A percentile compares a stretch with the other conserved stretches of the same genome.
Evolutionary conservation across 1,140 invertebrate genomes (phyloP).

Genomic region (Metopolophium dirhodum): DNA sequence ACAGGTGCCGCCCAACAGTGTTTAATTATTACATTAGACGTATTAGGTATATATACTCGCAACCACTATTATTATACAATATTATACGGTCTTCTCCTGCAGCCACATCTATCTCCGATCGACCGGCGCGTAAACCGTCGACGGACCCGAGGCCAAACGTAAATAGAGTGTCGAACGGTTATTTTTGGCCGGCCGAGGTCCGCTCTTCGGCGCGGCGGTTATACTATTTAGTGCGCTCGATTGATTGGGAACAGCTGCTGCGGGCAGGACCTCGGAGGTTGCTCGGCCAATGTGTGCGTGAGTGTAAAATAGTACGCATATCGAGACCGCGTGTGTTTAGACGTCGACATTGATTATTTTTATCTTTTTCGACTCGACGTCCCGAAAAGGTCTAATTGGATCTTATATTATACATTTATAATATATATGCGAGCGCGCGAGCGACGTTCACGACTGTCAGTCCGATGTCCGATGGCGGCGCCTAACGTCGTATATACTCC

Average conservation of each 20-base stretch:
- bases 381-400: constrained; percentile 41
- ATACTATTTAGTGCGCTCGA: background rate
- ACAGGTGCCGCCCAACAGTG: background rate
- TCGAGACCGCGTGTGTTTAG: background rate
- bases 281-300: background rate
- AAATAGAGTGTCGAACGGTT: background rate
- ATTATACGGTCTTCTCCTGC: background rate
- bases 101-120: background rate
- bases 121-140: background rate
- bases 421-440: background rate
- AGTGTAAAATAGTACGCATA: background rate
- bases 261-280: too few relatives aligned
- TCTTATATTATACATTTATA: background rate
- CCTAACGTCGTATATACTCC: background rate
- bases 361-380: constrained; percentile 11
- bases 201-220: background rate
- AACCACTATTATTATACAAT: background rate
- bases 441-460: background rate
- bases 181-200: background rate
- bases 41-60: too few relatives aligned
- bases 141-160: background rate
- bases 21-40: background rate
- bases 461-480: background rate
- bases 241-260: constrained; percentile 22
- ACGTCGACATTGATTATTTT: constrained; percentile 33